Base-by-base conservation (phyloP, 2,888 invertebrate genomes). In the Capitulum mitella region DNA sequence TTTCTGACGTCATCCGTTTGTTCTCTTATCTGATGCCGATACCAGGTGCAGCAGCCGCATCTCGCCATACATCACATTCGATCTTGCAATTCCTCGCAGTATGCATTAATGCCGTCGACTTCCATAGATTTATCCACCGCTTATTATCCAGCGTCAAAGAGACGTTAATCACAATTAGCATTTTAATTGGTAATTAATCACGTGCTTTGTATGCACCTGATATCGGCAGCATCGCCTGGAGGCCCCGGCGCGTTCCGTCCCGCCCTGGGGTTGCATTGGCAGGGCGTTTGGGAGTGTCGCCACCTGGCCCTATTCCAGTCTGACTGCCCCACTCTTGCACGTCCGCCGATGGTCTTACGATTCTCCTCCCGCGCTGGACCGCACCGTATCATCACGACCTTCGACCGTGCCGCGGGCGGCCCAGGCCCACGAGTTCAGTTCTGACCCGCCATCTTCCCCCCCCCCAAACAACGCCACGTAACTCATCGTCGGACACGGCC, bases 81-180 rank as follows among this genome's bases (percentile, higher is more conserved):
- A 51, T 3, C 51, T 51, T 22, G 12, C n/a, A n/a, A 58, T 29
- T 58, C 58, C 3, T 12, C 29, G n/a, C 58, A n/a, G n/a, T 10
- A 10, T 58, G 58, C 58, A 29, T 26, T 10, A 3, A 1, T 6
- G n/a, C 29, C 29, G 14, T 29, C 10, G 8, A 3, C 3, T 29
- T n/a, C n/a, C 29, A 58, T 58, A 29, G 58, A 58, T 58, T 29
- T 58, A 58, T 58, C n/a, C n/a, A n/a, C 58, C 2, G 58, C 58
- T 29, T 26, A 58, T 58, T 58, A 58, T 58, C 58, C 12, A 29
- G 58, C 58, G 29, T 12, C n/a, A 22, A 3, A 58, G 10, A 29
- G n/a, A 26, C 58, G 58, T 58, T 58, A n/a, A 58, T 58, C 58
- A 58, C n/a, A 58, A 58, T 58, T 29, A 58, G 12, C 58, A 58